Evolutionary conservation across 2,797 vertebrate species (phyloP).

Genomic region (Cryptoblepharus egeriae): DNA sequence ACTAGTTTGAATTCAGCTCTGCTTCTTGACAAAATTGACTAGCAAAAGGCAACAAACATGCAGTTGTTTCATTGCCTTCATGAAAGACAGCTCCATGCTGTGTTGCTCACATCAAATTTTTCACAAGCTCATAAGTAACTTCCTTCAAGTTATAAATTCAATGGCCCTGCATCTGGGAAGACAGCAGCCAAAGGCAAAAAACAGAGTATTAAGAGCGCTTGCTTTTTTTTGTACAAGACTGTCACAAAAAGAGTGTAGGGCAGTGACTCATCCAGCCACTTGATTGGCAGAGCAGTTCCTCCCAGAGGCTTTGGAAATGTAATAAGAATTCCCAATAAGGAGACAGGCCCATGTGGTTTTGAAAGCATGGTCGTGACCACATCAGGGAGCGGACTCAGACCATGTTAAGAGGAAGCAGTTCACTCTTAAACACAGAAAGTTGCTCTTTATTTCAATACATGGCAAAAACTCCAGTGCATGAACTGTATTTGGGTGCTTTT

Average conservation of each 20-base stretch:
- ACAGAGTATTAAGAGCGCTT: constrained; percentile 27
- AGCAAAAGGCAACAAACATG: constrained; percentile 18
- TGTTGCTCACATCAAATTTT: constrained; percentile 21
- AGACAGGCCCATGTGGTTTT: neutral
- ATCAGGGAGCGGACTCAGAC: neutral
- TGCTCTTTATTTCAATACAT: neutral
- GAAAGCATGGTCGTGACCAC: neutral
- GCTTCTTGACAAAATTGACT: neutral
- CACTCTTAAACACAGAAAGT: neutral
- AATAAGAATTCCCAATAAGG: neutral
- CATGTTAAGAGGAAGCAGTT: neutral
- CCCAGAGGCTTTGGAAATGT: neutral
- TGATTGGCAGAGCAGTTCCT: constrained; percentile 8
- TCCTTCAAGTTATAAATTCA: constrained; percentile 45
- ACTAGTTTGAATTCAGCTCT: neutral
- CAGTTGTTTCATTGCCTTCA: constrained; percentile 25
- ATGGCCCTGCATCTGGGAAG: constrained; percentile 31
- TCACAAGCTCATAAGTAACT: constrained; percentile 29
- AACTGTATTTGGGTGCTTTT: neutral
- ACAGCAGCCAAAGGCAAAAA: constrained; percentile 31
- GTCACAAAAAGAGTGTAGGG: neutral
- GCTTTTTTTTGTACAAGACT: constrained; percentile 42
- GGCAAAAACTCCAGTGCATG: neutral
- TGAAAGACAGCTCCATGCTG: constrained; percentile 24
- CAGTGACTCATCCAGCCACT: neutral